Conservation (phyloP, 23 tunicate genomes). For the Trididemnum clinides region DNA sequence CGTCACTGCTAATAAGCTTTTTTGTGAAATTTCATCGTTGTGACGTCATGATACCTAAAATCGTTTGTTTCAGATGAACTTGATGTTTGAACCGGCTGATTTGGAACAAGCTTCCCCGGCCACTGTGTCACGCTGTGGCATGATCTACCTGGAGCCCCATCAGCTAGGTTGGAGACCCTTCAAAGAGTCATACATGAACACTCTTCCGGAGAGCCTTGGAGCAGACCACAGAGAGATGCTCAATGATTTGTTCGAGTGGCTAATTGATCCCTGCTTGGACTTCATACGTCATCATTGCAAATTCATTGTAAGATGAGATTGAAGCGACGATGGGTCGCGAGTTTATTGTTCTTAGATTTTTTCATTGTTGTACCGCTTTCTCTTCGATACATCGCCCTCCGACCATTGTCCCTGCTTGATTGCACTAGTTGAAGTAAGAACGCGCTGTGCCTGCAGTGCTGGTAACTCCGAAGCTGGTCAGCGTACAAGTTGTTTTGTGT, state of each 20-base stretch:
- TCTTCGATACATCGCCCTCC: too few relatives aligned
- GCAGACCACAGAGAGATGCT: conserved; percentile 85
- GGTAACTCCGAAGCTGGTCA: too few relatives aligned
- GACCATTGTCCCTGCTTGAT: too few relatives aligned
- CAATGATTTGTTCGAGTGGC: conserved; percentile 85
- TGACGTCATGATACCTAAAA: not conserved
- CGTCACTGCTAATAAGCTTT: too few relatives aligned
- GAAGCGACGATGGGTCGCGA: too few relatives aligned
- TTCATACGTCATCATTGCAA: conserved; percentile 85
- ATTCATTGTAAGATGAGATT: conserved; percentile 75
- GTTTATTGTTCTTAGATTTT: too few relatives aligned
- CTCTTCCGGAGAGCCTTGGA: conserved; percentile 68
- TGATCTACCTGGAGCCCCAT: conserved; percentile 94
- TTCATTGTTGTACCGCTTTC: too few relatives aligned
- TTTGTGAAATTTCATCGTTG: too few relatives aligned
- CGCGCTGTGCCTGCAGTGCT: too few relatives aligned
- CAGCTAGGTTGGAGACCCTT: conserved; percentile 96
- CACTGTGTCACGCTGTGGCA: conserved; percentile 97
- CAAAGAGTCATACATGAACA: conserved; percentile 84
- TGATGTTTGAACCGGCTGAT: conserved; percentile 97
- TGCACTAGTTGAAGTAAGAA: too few relatives aligned
- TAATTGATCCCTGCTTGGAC: conserved; percentile 84
- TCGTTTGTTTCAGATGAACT: conserved; percentile 64
- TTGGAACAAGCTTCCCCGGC: conserved; percentile 98
- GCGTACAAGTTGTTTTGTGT: too few relatives aligned